Evolutionary conservation across 2,797 vertebrate species (phyloP), one percentile per base, ranked within the genome.

Genomic region (Salarias fasciatus): DNA sequence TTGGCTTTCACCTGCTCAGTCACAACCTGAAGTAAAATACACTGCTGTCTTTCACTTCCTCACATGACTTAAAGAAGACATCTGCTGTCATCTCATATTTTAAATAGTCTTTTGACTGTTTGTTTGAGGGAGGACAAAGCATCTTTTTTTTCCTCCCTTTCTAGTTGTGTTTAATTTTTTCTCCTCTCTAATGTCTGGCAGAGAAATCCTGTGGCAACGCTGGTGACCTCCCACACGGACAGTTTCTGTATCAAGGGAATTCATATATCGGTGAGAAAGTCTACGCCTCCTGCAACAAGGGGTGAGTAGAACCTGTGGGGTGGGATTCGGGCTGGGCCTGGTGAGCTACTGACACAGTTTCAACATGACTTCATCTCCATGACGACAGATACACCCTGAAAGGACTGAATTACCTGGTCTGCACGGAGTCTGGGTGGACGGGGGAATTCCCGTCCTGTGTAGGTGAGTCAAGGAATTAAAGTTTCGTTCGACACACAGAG

Each of bases 401-500:
- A 56, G 91, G 91, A 63, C 63, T 8, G 3, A 6, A 47, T n/a
- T 82, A 73, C n/a, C 56, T 86, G 64, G 50, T 48, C 1, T 93
- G 92, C 44, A 72, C 58, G 52, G 65, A 0, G 35, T 15, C 58
- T 0, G 91, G 90, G 33, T 93, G 92, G 92, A 72, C 36, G 0
- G 84, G 79, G 11, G 60, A 67, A 0, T 5, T 80, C 5, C 89
- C 88, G 0, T 28, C 42, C 0, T 93, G 92, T 85, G 86, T 82
- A 69, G 81, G 91, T 91, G 63, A 31, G 83, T 0, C 58, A 31
- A 24, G 6, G 18, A 24, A 24, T 24, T 24, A 2, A 24, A 24
- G 18, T 24, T 24, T 24, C 18, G 24, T 24, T 18, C 18, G 24
- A 18, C 18, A 24, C 18, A 24, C 18, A 24, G 18, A 24, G 18